Evolutionary conservation across 2,113 vertebrate species (phyloP), one percentile per base, ranked within the genome.

Genomic region (Galbula dea): DNA sequence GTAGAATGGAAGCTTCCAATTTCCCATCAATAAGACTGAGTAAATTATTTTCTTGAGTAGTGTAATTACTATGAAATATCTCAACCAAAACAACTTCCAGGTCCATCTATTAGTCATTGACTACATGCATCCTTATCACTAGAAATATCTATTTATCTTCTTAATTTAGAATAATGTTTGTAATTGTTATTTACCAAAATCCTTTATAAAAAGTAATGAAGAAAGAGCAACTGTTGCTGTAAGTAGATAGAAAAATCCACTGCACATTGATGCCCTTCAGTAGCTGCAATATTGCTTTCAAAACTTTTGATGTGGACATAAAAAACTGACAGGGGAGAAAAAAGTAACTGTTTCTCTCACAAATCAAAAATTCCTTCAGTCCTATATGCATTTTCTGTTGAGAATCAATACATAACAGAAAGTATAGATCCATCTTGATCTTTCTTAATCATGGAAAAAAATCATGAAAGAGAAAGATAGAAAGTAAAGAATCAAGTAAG

Each of bases 111-210:
- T 75, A 76, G 62, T 52, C 58, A 37, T 71, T 86, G 88, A 57
- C 36, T 76, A 66, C n/a, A 43, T 21, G 51, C 36, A 63, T 43
- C 41, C 76, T 69, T 83, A 51, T 80, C 65, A 86, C 59, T 91
- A 93, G 63, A 80, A 83, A 83, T 48, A 86, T n/a, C 45, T n/a
- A 67, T 61, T 86, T 96, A 83, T 88, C 79, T 86, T 41, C 58
- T 74, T 27, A 59, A 48, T 83, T 94, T 95, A 91, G 61, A 90
- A 83, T 86, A 94, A 90, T 74, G 36, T 67, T 90, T 77, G 36
- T 85, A 92, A 92, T 83, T 84, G 57, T 82, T 91, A 43, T 80
- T 96, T 88, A 86, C 36, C 68, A 90, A 95, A 95, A 96, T 55
- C n/a, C 15, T 55, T 89, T 71, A 37, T 54, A 67, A 95, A 94